These are phyloP conservation scores for Chauna torquata DNA, from an alignment of 2,113 vertebrate species.

Conservation along the genomic window DNA sequence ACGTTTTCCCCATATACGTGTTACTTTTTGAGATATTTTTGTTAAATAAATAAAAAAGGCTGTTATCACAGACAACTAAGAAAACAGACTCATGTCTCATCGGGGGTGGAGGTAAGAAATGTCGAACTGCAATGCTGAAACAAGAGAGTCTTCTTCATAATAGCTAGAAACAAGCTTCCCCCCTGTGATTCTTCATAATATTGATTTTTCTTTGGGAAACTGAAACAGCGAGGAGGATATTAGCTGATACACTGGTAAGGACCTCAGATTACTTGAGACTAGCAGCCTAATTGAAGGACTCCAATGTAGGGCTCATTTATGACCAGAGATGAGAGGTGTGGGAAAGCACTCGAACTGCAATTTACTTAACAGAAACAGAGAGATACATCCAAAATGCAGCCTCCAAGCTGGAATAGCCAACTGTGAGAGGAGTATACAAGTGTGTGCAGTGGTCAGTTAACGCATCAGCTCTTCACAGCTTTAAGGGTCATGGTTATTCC, in stretches of 20 bases:
- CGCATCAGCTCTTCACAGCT: not conserved
- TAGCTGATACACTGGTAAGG: not conserved
- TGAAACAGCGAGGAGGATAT: not conserved
- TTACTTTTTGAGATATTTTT: not conserved
- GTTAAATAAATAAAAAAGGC: not conserved
- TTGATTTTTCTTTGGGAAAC: constrained; percentile 2
- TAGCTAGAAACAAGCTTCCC: not conserved
- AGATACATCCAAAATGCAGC: not conserved
- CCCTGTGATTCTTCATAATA: not conserved
- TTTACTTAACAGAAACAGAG: not conserved
- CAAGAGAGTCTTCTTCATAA: not conserved
- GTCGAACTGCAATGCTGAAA: not conserved
- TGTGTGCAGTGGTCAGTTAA: not conserved
- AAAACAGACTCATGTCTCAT: not conserved
- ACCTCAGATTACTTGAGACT: not conserved
- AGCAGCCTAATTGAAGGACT: not conserved
- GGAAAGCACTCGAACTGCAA: not conserved
- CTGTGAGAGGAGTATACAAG: not conserved
- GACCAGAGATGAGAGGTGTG: not conserved
- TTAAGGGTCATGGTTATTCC: not conserved
- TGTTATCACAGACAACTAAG: not conserved
- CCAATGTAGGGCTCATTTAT: not conserved
- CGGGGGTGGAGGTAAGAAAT: not conserved
- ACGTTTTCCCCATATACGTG: not conserved
- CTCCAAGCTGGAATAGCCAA: not conserved